Evolutionary conservation across 2,888 invertebrate genomes (phyloP), one percentile per base, ranked within the genome.

Genomic region (Clostera curtula): DNA sequence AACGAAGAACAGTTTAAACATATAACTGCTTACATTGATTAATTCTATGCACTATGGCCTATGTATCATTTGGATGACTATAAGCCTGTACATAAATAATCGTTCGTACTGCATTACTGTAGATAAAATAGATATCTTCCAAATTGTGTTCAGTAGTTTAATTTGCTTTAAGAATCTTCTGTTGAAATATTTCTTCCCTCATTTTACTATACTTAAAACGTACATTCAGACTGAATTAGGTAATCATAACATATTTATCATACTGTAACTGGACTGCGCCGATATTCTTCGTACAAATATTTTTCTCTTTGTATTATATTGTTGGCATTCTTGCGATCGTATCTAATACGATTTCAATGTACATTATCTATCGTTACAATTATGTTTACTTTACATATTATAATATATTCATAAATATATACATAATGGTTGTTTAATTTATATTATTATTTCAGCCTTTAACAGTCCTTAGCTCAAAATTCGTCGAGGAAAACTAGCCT

Each of bases 211-310:
- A 37, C 36, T 39, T 40, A 34, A 38, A 45, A 42, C 49, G 48
- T 48, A 50, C 42, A 46, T 54, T 56, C 56, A 41, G 71, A 71
- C 71, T 71, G 71, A 71, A 62, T 62, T 58, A 64, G 52, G 30
- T 61, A 58, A 53, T 51, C 56, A 49, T 46, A 50, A 38, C 47
- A 44, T 53, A n/a, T n/a, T 46, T 46, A 49, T 40, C 48, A 43
- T 56, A 57, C 53, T 49, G 55, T 41, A 47, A 56, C 44, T 55
- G 52, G 56, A 69, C 63, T 70, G 58, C 52, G 55, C 66, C 62
- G 55, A 64, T 69, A 67, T 67, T 68, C 70, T 72, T 69, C 72
- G 74, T 74, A 75, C 75, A 75, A 75, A 74, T 65, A 53, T 65
- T 56, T 59, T 54, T 64, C 60, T 63, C 55, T 68, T 52, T 65